phyloP scores from a whole-genome alignment of 2,888 invertebrate species.

The Clistopyga incitator region DNA sequence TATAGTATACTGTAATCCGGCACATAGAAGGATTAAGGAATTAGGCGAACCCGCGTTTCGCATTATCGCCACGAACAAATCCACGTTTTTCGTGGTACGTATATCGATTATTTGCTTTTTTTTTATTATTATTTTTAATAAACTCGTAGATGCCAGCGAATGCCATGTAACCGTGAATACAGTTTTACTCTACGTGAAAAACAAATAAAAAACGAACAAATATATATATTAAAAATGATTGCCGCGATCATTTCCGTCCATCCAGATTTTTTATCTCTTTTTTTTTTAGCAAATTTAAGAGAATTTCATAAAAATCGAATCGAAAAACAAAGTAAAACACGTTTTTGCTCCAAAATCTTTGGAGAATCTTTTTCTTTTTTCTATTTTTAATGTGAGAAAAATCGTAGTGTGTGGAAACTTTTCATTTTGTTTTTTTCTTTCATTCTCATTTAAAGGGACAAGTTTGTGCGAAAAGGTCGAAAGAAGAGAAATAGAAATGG shows the following conservation, averaged over 20 bases:
- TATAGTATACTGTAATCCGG: slow-evolving; percentile 63
- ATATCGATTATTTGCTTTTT: slow-evolving; percentile 33
- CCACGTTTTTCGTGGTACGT: slow-evolving; percentile 26
- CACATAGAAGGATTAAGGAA: slow-evolving; percentile 59
- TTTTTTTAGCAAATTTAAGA: too few species aligned
- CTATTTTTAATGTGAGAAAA: not conserved
- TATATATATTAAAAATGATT: slow-evolving; percentile 31
- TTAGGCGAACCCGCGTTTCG: slow-evolving; percentile 25
- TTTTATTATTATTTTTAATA: slow-evolving; percentile 23
- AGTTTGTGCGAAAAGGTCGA: slow-evolving; percentile 1
- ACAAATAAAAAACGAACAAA: slow-evolving; percentile 19
- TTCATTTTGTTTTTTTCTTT: too few species aligned
- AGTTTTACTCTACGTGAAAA: slow-evolving; percentile 45
- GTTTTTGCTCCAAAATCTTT: not conserved
- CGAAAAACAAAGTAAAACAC: too few species aligned
- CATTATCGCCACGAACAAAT: slow-evolving; percentile 39
- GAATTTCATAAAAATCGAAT: too few species aligned
- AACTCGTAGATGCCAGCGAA: slow-evolving; percentile 39
- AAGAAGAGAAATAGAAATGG: slow-evolving; percentile 1
- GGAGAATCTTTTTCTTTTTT: not conserved
- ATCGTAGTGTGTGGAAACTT: not conserved
- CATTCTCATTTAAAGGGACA: not conserved
- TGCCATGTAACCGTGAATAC: slow-evolving; percentile 53
- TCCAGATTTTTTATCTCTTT: not conserved
- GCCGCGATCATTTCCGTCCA: not conserved